These are phyloP conservation scores for Nemapogon koenigi DNA, from an alignment of 2,888 invertebrate genomes.

Conservation along the genomic window DNA sequence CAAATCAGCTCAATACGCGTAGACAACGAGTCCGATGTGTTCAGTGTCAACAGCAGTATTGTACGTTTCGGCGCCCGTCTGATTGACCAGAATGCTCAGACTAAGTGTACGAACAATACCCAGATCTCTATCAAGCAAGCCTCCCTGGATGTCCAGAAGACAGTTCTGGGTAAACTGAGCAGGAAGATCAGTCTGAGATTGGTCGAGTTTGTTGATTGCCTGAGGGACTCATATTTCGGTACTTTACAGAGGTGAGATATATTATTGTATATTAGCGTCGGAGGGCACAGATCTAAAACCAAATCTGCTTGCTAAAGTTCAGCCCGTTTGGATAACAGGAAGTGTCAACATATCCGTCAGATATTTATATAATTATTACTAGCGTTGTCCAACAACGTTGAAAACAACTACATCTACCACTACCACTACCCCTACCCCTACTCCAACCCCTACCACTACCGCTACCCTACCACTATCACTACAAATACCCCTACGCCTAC, in stretches of 20 bases:
- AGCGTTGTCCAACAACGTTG: too few relatives aligned
- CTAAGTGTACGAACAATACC: constrained; percentile 23
- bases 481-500: too few relatives aligned
- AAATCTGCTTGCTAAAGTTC: too few relatives aligned
- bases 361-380: too few relatives aligned
- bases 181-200: constrained; percentile 79
- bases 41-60: constrained; percentile 17
- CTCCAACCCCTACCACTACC: too few relatives aligned
- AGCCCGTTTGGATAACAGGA: too few relatives aligned
- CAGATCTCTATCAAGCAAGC: constrained; percentile 58
- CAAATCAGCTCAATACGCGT: constrained; percentile 28
- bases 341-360: too few relatives aligned
- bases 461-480: too few relatives aligned
- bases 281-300: too few relatives aligned
- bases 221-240: constrained; percentile 83
- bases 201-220: constrained; percentile 79
- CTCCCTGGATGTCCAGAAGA: constrained; percentile 77
- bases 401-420: too few relatives aligned
- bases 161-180: constrained; percentile 77
- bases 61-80: constrained; percentile 5
- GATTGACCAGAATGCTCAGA: constrained; percentile 2
- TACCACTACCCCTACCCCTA: too few relatives aligned
- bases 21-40: constrained; percentile 34
- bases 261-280: background rate
- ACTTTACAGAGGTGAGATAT: constrained; percentile 73